These are phyloP conservation scores for Microctenopoma lineatum DNA, from an alignment of 2,797 vertebrate species.

Conservation along the genomic window DNA sequence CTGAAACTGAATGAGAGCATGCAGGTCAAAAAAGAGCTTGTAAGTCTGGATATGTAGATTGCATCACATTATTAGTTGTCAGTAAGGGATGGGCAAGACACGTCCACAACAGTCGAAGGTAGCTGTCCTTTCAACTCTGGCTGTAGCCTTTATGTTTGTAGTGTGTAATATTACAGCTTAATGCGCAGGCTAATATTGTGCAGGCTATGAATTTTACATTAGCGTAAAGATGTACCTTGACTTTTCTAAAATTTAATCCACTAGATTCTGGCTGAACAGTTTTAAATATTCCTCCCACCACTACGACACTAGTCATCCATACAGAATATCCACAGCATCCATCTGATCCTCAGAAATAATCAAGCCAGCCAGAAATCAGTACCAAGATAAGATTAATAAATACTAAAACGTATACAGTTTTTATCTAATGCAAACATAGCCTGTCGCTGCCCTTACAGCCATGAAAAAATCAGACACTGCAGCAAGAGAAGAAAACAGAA, in stretches of 20 bases:
- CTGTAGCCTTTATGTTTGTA: too few species aligned
- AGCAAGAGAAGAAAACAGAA: not conserved
- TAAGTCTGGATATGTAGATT: constrained; percentile 74
- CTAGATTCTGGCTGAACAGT: not conserved
- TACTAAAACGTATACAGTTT: not conserved
- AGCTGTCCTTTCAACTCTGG: too few species aligned
- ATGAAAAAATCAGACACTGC: not conserved
- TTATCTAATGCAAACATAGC: not conserved
- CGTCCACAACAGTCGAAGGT: not conserved
- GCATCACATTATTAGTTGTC: not conserved
- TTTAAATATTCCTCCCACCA: too few species aligned
- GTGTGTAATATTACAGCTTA: too few species aligned
- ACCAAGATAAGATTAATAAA: too few species aligned
- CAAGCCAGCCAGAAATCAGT: too few species aligned
- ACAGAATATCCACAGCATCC: too few species aligned
- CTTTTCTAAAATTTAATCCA: not conserved
- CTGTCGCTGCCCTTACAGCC: not conserved
- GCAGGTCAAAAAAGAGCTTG: constrained; percentile 96
- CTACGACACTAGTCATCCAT: not conserved
- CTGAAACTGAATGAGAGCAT: constrained; percentile 95
- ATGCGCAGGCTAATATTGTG: too few species aligned
- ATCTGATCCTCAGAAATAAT: not conserved
- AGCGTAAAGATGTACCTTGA: too few species aligned
- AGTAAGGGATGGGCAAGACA: not conserved
- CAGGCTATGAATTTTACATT: too few species aligned